Evolutionary conservation across 2,797 vertebrate species (phyloP).

Genomic region (Nasua narica): DNA sequence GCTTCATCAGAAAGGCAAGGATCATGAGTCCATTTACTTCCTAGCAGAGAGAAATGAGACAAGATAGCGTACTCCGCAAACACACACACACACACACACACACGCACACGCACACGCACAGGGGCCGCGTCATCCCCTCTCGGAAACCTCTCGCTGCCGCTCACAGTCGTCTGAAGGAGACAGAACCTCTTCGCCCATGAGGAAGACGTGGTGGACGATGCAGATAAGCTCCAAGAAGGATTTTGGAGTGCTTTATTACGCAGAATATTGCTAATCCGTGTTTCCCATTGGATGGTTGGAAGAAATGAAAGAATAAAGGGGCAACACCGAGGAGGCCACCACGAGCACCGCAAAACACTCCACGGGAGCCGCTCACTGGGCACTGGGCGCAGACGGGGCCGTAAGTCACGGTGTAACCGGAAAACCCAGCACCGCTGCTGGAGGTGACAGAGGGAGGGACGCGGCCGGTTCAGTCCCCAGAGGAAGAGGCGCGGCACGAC

Average conservation of each 20-base stretch:
- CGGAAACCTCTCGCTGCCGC: fast-evolving
- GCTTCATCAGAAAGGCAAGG: not conserved
- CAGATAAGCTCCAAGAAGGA: fast-evolving
- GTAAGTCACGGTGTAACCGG: not conserved
- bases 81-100: not conserved
- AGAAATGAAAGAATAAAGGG: not conserved
- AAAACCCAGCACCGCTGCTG: fast-evolving
- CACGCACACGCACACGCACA: not conserved
- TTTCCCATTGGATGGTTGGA: not conserved
- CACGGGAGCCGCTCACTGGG: fast-evolving
- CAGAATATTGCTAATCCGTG: not conserved
- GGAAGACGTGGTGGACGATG: fast-evolving
- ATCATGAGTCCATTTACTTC: not conserved
- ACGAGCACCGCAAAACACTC: fast-evolving
- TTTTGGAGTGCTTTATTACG: fast-evolving
- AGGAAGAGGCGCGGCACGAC: not conserved
- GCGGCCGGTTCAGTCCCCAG: not conserved
- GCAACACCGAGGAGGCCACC: fast-evolving
- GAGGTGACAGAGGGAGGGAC: not conserved
- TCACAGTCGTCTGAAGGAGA: not conserved
- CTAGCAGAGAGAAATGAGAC: not conserved
- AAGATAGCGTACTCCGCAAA: not conserved
- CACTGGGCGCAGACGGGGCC: fast-evolving
- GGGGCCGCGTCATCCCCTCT: not conserved
- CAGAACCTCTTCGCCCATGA: not conserved